Base-by-base conservation (phyloP, 2,888 invertebrate genomes). In the Resseliella maxima region DNA sequence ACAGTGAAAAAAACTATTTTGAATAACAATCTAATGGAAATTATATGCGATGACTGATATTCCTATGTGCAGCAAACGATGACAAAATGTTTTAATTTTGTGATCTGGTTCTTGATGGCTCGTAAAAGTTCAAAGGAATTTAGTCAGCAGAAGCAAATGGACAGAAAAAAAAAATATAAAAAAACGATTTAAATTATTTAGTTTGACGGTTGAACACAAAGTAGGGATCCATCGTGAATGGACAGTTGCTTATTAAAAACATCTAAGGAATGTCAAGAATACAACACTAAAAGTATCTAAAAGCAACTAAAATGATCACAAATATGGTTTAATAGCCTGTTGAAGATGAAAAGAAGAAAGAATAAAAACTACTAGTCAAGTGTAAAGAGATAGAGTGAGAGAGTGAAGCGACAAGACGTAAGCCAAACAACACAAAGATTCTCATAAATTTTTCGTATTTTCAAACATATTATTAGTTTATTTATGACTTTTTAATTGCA, bases 401-500 rank as follows among this genome's bases (percentile, higher is more conserved):
- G 24, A 59, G 24, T 24, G 24, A 59, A 50, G 21, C 18, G 18
- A 50, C 50, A 8, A 18, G 21, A 3, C 59, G n/a, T n/a, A 59
- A 24, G 24, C 46, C 18, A 50, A 50, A 50, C 5, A 38, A 38
- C 36, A 83, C 24, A 21, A 38, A 38, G 38, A 83, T 83, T 83
- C 83, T 10, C 83, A 83, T 83, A 83, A 36, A 83, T 83, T 83
- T n/a, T n/a, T 83, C n/a, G 36, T 38, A 83, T 83, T 83, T 83
- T 83, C 83, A 83, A 38, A 83, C 83, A 83, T 83, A 83, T 83
- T 83, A 83, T 83, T 83, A 83, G 36, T 83, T 83, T 83, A 38
- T 83, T 83, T 38, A 83, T 83, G 38, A 38, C 83, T 83, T 83
- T 83, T 83, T 83, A 83, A 83, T 83, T 83, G 83, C 38, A 83